Percentiles rank a stretch among this genome's conserved stretches.
Evolutionary conservation across 2,113 vertebrate species (phyloP).

Genomic region (Melanotaenia duboulayi): DNA sequence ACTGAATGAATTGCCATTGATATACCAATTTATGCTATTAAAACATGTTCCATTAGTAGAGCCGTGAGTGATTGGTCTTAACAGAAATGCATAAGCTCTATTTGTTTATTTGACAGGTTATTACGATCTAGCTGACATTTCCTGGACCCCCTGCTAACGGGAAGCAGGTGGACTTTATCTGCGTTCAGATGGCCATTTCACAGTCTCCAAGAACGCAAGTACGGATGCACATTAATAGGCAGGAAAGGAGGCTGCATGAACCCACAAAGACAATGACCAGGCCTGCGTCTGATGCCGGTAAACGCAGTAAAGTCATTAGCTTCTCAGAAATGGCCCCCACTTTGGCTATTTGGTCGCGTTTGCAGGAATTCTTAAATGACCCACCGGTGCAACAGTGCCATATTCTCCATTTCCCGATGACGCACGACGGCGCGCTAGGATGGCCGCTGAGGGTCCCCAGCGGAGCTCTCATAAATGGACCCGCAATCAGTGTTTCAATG

Average conservation of each 20-base stretch:
- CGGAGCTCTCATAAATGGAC: constrained; percentile 21
- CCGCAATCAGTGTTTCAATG: not conserved
- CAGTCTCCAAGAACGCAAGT: constrained; percentile 10
- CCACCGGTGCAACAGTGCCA: constrained; percentile 41
- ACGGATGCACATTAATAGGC: constrained; percentile 53
- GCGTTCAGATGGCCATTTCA: constrained; percentile 29
- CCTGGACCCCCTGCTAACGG: constrained; percentile 41
- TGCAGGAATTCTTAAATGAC: constrained; percentile 15
- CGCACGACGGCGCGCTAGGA: constrained; percentile 47
- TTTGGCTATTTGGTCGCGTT: constrained; percentile 1
- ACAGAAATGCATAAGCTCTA: not conserved
- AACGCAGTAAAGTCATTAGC: constrained; percentile 45
- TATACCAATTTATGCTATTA: constrained; percentile 12
- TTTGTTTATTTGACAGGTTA: constrained; percentile 13
- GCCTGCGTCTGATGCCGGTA: constrained; percentile 15
- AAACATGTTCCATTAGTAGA: constrained; percentile 36
- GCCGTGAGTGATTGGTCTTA: not conserved
- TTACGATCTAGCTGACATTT: constrained; percentile 39
- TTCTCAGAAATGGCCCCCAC: not conserved
- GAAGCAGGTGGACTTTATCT: constrained; percentile 61
- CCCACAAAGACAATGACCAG: constrained; percentile 56
- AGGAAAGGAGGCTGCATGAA: constrained; percentile 60
- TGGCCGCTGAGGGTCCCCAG: constrained; percentile 34
- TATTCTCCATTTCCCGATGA: constrained; percentile 61
- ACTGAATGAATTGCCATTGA: constrained; percentile 49